phyloP scores from a whole-genome alignment of 2,113 vertebrate species.

The Ramphastos sulfuratus region DNA sequence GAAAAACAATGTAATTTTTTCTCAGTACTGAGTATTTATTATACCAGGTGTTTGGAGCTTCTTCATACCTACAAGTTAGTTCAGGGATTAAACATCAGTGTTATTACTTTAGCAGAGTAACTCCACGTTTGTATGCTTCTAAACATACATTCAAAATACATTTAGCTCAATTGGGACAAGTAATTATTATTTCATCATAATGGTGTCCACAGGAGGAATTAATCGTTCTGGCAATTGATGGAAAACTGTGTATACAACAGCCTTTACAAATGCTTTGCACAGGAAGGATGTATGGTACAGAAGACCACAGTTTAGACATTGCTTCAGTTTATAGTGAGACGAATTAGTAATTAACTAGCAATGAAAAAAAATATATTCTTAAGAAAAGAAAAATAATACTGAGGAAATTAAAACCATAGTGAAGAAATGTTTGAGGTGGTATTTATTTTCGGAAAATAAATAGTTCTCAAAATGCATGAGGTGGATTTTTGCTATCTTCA shows the following conservation, averaged over 20 bases:
- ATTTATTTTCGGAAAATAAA: neutral
- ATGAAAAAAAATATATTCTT: neutral
- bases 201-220: neutral
- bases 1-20: neutral
- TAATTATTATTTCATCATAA: neutral
- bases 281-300: neutral
- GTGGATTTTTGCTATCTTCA: neutral
- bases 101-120: neutral
- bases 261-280: neutral
- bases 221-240: neutral
- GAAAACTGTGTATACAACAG: neutral
- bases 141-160: neutral
- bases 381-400: neutral
- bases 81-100: neutral
- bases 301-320: neutral
- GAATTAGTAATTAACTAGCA: neutral
- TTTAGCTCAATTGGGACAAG: neutral
- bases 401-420: neutral
- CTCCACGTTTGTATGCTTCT: neutral
- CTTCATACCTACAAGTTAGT: neutral
- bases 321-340: neutral
- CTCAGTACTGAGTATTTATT: neutral
- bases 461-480: neutral
- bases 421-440: neutral
- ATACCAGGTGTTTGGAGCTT: neutral